These are phyloP conservation scores for Megathymus violae DNA, from an alignment of 1,140 invertebrate species.

Conservation along the genomic window DNA sequence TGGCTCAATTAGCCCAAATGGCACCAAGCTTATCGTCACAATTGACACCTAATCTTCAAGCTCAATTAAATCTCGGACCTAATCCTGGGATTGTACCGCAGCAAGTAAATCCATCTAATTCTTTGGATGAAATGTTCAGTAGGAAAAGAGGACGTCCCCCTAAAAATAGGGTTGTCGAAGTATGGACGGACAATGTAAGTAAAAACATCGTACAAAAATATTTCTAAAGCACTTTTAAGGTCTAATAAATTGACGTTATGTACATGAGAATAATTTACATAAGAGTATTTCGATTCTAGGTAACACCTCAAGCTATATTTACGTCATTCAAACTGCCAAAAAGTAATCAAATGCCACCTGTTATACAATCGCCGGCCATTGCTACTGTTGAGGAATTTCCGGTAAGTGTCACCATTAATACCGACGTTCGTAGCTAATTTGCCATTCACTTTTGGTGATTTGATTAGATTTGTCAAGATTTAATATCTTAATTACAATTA, in stretches of 20 bases:
- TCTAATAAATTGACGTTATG: background rate
- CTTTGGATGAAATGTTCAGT: conserved; percentile 94
- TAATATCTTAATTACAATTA: conserved; percentile 12
- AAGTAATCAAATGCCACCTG: conserved; percentile 81
- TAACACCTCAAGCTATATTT: conserved; percentile 94
- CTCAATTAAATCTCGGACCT: conserved; percentile 70
- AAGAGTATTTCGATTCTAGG: conserved; percentile 66
- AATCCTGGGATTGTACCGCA: conserved; percentile 69
- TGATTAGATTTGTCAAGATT: conserved; percentile 9
- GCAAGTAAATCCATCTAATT: conserved; percentile 88
- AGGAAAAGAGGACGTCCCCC: conserved; percentile 95
- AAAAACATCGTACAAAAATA: too few species aligned
- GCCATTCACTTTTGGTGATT: conserved; percentile 32
- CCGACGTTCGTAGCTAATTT: conserved; percentile 16
- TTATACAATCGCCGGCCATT: conserved; percentile 77
- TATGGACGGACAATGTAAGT: conserved; percentile 92
- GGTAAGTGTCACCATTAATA: conserved; percentile 60
- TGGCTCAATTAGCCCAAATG: conserved; percentile 78
- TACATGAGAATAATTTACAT: conserved; percentile 28
- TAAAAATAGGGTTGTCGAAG: conserved; percentile 96
- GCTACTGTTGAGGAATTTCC: conserved; percentile 83
- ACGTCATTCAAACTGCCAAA: conserved; percentile 96
- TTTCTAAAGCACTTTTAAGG: too few species aligned
- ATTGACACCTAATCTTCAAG: conserved; percentile 71
- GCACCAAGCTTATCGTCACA: conserved; percentile 81